Evolutionary conservation across 92 coral and sea anemone species (phyloP).

Genomic region (Umimayanthus kanabou): DNA sequence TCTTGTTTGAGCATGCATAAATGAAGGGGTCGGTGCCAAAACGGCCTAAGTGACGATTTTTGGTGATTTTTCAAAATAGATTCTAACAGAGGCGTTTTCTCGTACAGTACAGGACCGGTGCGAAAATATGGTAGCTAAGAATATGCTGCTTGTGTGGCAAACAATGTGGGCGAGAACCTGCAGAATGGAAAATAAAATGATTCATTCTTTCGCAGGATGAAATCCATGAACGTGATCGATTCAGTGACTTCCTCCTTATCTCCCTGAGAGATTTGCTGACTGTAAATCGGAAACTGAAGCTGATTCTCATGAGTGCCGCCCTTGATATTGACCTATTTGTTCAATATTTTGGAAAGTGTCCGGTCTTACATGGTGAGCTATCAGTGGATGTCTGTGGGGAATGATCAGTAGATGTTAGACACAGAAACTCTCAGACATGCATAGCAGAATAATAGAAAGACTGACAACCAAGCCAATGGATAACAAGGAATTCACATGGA

Average conservation of each 20-base stretch:
- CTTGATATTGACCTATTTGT: constrained; percentile 86
- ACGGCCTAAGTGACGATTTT: too few relatives aligned
- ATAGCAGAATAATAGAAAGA: not conserved
- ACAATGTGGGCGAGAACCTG: too few relatives aligned
- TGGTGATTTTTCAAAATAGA: too few relatives aligned
- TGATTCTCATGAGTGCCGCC: constrained; percentile 96
- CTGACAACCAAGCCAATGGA: too few relatives aligned
- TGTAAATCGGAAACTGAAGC: constrained; percentile 79
- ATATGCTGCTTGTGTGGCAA: too few relatives aligned
- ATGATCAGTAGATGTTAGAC: not conserved
- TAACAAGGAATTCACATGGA: too few relatives aligned
- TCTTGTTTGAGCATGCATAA: too few relatives aligned
- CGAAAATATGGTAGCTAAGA: too few relatives aligned
- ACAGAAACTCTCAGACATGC: not conserved
- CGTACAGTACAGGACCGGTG: too few relatives aligned
- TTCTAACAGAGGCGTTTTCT: too few relatives aligned
- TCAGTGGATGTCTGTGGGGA: not conserved
- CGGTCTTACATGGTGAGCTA: constrained; percentile 84
- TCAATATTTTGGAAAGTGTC: constrained; percentile 94
- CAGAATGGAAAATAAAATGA: not conserved
- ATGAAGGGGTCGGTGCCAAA: too few relatives aligned
- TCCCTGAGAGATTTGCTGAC: constrained; percentile 84
- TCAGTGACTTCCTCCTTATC: constrained; percentile 93
- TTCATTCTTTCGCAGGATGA: constrained; percentile 71
- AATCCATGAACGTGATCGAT: constrained; percentile 94